phyloP scores from a whole-genome alignment of 2,113 vertebrate genomes.

The Hipposideros armiger region DNA sequence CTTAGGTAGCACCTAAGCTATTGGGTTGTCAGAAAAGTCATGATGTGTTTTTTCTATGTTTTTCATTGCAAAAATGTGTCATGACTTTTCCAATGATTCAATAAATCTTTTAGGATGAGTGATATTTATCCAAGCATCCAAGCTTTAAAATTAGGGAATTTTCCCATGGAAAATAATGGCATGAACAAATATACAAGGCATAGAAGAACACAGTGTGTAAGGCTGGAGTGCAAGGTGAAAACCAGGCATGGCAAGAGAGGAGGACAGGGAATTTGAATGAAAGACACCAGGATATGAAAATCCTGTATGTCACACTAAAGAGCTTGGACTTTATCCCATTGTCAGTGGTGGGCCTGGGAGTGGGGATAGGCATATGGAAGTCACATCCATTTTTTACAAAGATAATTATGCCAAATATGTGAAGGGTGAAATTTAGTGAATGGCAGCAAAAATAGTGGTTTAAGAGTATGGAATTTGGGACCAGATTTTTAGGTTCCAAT shows the following conservation, averaged over 20 bases:
- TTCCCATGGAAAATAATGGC: neutral
- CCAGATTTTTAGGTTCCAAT: neutral
- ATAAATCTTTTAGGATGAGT: neutral
- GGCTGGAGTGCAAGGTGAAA: neutral
- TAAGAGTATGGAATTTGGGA: neutral
- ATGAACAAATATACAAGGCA: neutral
- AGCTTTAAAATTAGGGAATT: neutral
- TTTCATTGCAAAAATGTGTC: too few relatives aligned
- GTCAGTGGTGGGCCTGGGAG: accelerated
- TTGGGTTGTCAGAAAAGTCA: too few relatives aligned
- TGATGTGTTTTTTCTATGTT: too few relatives aligned
- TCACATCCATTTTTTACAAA: neutral
- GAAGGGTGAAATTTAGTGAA: neutral
- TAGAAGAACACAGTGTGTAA: neutral
- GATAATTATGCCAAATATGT: neutral
- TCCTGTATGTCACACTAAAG: neutral
- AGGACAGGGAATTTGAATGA: neutral
- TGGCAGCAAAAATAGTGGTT: neutral
- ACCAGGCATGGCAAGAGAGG: neutral
- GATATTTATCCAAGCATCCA: neutral
- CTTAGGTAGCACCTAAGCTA: neutral
- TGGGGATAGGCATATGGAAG: neutral
- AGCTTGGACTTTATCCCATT: neutral
- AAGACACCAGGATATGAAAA: neutral
- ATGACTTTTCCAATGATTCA: too few relatives aligned